Evolutionary conservation across 2,113 vertebrate genomes (phyloP), one percentile per base, ranked within the genome.

Genomic region (Brevimyrus niger): DNA sequence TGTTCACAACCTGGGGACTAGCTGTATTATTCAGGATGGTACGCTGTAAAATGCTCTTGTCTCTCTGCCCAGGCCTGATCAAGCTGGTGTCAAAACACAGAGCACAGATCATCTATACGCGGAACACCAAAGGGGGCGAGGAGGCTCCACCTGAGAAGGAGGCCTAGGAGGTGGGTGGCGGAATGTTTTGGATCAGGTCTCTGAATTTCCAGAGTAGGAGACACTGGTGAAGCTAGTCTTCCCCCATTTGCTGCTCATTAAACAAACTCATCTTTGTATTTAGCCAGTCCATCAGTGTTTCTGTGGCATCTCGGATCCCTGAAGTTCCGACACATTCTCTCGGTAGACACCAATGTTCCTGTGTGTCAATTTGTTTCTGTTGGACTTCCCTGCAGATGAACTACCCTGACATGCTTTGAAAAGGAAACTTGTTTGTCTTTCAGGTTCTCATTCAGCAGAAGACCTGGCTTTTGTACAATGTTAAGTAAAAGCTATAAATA

Each of bases 61-160:
- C 13, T 48, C 82, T 61, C 86, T 31, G 91, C 35, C 46, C 50
- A 99, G 98, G 98, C 69, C 95, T 99, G 95, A 99, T 99, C 95
- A 99, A 99, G 80, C 94, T 99, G 87, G 98, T 99, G 91, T 99
- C 98, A 90, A 99, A 99, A 93, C 98, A 99, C 94, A 96, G 98
- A 95, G 97, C 98, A 21, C 98, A 99, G 85, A 96, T 99, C 58
- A 99, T 99, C 91, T 99, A 99, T 92, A 99, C 98, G 9, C 96
- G 98, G 38, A 99, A 99, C 95, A 99, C 98, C 0, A 99, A 99
- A 94, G 98, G 98, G 0, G 97, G 97, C 3, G 98, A 99, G 13
- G 96, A 96, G 92, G 97, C 94, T 0, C 97, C 94, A 0, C 95
- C 96, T 1, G 96, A 97, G 86, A 98, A 97, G 91, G 96, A 89